Base-by-base conservation (phyloP, 2,888 invertebrate genomes). In the Lasioglossum zephyrum region DNA sequence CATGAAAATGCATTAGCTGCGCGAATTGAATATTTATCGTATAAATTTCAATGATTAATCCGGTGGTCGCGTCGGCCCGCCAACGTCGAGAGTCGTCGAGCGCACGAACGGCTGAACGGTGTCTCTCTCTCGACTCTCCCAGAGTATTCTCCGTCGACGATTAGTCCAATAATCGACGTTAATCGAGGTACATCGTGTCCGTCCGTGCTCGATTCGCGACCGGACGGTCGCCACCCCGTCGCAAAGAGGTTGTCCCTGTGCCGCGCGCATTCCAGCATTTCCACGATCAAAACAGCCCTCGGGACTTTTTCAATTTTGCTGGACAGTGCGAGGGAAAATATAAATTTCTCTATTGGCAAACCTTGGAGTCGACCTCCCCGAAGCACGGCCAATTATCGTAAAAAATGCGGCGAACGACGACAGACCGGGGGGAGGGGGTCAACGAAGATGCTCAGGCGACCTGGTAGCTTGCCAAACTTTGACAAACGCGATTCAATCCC, bases 21-120 rank as follows among this genome's bases (percentile, higher is more conserved):
- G 18, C 86, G 78, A 84, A 79, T 87, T 72, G 86, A 81, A 85
- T 87, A 88, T 89, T 89, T 88, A 89, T 89, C 83, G 84, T 86
- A 89, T 89, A 89, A 89, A 89, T 89, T 89, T 89, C 77, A 89
- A 89, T 89, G 78, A 85, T 84, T 81, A 83, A 89, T 89, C 76
- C 73, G 39, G 53, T 26, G 78, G 39, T 39, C 60, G 78, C 66
- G 13, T 9, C 47, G 73, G 36, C 36, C 66, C 18, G 53, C 31
- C 53, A 26, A 16, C 13, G n/a, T 16, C 26, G 22, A 57, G 57
- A 13, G 73, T 16, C 53, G 57, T 76, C 78, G 73, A 70, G 36
- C 13, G n/a, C 39, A 36, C 66, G 66, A 39, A 36, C 66, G 9
- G 6, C 3, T 9, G 18, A 66, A 16, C 18, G 13, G 16, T 22